These are phyloP conservation scores for Micromesistius poutassou DNA, from an alignment of 2,797 vertebrate genomes.

Conservation along the genomic window DNA sequence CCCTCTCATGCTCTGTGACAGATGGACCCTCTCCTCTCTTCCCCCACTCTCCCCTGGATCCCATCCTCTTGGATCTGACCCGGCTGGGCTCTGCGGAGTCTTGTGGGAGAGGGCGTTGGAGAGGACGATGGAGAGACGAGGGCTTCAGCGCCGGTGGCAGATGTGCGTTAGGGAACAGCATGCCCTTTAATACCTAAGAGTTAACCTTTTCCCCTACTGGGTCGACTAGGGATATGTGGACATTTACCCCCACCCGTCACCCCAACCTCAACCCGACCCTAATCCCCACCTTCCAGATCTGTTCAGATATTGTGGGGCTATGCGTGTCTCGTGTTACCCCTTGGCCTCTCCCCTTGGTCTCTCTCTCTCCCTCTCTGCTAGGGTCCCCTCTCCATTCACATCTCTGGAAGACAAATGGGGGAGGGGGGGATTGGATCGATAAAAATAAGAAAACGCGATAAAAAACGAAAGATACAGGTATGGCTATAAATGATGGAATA, in stretches of 20 bases:
- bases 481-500: background rate
- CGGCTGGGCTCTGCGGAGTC: background rate
- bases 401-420: slow-evolving; percentile 62
- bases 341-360: background rate
- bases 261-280: slow-evolving; percentile 31
- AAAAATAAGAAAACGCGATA: background rate
- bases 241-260: slow-evolving; percentile 40
- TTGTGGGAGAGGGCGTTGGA: background rate
- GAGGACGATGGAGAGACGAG: background rate
- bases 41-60: background rate
- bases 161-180: slow-evolving; percentile 40
- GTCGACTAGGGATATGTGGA: slow-evolving; percentile 44
- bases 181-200: slow-evolving; percentile 59
- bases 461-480: background rate
- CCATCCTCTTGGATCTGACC: background rate
- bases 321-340: background rate
- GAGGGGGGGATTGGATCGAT: background rate
- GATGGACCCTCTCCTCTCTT: slow-evolving; percentile 36
- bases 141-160: slow-evolving; percentile 14
- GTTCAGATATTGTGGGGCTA: background rate
- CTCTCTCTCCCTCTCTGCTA: background rate
- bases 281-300: slow-evolving; percentile 40
- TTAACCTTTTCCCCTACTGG: slow-evolving; percentile 52
- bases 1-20: slow-evolving; percentile 18
- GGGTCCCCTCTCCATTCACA: slow-evolving; percentile 60